Conservation (phyloP, 2,888 invertebrate genomes). For the Plagodis dolabraria region DNA sequence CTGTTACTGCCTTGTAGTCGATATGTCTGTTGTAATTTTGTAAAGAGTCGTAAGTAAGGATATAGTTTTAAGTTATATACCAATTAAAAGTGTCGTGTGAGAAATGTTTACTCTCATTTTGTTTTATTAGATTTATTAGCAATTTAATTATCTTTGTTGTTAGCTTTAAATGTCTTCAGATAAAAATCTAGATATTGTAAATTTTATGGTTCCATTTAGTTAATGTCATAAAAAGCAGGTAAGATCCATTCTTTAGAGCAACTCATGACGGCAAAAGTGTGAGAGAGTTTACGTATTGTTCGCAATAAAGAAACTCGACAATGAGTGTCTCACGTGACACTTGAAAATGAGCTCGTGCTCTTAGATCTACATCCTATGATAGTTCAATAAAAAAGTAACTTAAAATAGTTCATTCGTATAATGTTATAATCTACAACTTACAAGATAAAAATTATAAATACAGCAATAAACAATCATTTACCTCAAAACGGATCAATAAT, state of each 20-base stretch:
- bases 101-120: slow-evolving; percentile 55
- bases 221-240: slow-evolving; percentile 15
- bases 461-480: slow-evolving; percentile 25
- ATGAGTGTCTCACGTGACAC: slow-evolving; percentile 37
- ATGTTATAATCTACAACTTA: slow-evolving; percentile 49
- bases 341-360: slow-evolving; percentile 32
- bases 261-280: slow-evolving; percentile 32
- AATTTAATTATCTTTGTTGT: too few species aligned
- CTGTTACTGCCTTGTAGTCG: slow-evolving; percentile 80
- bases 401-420: slow-evolving; percentile 39
- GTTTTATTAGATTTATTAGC: slow-evolving; percentile 29
- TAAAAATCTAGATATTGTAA: slow-evolving; percentile 6
- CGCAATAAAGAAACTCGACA: slow-evolving; percentile 27
- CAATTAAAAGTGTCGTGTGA: slow-evolving; percentile 81
- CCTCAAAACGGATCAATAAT: slow-evolving; percentile 2
- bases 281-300: slow-evolving; percentile 35
- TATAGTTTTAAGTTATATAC: slow-evolving; percentile 79
- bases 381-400: slow-evolving; percentile 21
- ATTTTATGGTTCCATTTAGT: slow-evolving; percentile 3
- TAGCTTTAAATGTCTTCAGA: not conserved
- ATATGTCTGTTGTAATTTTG: slow-evolving; percentile 84
- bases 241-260: slow-evolving; percentile 20
- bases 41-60: slow-evolving; percentile 84
- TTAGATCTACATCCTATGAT: slow-evolving; percentile 3
- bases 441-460: slow-evolving; percentile 38